Evolutionary conservation across 2,113 vertebrate species (phyloP), one percentile per base, ranked within the genome.

Genomic region (Cyphomyrus discorhynchus): DNA sequence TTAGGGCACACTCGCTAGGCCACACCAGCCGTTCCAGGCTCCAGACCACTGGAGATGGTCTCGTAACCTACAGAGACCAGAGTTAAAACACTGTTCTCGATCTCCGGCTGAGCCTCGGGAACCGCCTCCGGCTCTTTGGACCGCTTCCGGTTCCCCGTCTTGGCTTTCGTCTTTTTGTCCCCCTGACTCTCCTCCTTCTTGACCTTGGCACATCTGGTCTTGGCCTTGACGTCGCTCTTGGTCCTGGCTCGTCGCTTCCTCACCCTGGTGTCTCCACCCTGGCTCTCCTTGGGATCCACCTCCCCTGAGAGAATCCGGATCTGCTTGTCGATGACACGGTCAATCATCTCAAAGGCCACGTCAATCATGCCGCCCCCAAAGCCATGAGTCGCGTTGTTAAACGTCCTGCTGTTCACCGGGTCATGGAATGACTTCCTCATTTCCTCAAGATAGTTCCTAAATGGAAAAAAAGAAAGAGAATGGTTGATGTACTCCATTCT

Each of bases 1-100:
- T 19, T n/a, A 56, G 31, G 5, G 56, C 50, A 1, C 11, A 53
- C 53, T 31, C 17, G 50, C 70, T 89, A 90, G 0, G 88, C 94
- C 88, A 95, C 84, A 91, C 92, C 52, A 56, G 92, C 39, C 31
- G 88, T 93, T 0, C 91, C 42, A 46, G 92, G 0, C 35, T 66
- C 88, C 21, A 96, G 94, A 17, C 94, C 95, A 11, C 91, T 94
- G 62, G 95, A 94, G 80, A 96, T 95, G 0, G 95, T 92, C 92
- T 96, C 95, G 39, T 96, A 96, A 31, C 96, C 96, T 3, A 96
- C 95, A 46, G 96, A 95, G 5, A 96, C 95, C 88, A 96, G 92
- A 0, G 96, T 96, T 1, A 96, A 94, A 46, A 96, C 94, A 1
- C 95, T 95, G 85, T 84, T 92, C 92, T 95, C 94, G 52, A 92